A percentile compares a stretch with the other conserved stretches of the same genome.
Conservation (phyloP, 2,888 invertebrate species). For the Schizaphis graminum region DNA sequence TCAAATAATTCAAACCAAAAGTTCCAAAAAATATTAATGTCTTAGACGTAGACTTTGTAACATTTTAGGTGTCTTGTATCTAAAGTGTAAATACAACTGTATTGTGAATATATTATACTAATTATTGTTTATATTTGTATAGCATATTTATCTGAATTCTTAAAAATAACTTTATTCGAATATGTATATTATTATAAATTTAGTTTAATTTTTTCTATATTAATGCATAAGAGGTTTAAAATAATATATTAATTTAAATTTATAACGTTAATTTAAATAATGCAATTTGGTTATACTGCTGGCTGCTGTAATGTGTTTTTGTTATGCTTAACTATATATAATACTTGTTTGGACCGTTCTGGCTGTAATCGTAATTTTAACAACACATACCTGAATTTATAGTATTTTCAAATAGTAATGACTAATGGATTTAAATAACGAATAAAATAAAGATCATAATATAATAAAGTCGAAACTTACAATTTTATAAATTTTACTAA, state of each 20-base stretch:
- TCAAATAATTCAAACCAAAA: neutral
- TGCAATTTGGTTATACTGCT: neutral
- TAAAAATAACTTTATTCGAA: neutral
- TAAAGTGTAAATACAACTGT: neutral
- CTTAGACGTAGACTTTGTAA: neutral
- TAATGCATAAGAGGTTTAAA: neutral
- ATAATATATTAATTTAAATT: neutral
- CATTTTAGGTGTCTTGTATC: neutral
- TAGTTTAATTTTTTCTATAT: neutral
- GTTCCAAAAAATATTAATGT: neutral
- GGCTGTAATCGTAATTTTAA: neutral
- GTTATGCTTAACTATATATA: neutral
- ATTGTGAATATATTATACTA: neutral
- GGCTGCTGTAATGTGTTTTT: neutral
- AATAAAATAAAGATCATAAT: neutral
- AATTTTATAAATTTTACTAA: neutral
- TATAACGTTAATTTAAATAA: neutral
- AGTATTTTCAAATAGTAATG: neutral
- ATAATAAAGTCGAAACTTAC: neutral
- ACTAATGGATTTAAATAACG: neutral
- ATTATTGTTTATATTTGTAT: neutral
- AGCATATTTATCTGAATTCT: neutral
- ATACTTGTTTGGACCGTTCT: neutral
- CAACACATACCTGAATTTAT: neutral
- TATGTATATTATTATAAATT: neutral